Evolutionary conservation across 2,888 invertebrate species (phyloP).

Genomic region (Acronicta aceris): DNA sequence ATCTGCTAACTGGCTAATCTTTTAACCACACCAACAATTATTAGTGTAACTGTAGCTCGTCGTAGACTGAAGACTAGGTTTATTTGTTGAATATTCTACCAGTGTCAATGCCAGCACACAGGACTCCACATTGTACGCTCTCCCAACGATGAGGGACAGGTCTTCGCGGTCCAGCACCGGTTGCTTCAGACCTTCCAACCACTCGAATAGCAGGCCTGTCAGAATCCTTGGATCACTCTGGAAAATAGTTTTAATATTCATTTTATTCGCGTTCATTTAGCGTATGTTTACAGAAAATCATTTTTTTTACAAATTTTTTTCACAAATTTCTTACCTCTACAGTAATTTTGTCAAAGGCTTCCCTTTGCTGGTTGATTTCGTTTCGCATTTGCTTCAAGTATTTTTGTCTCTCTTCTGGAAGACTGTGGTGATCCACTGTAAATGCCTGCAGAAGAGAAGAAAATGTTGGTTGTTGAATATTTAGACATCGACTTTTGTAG

Average conservation of each 20-base stretch:
- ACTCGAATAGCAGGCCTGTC: conserved; percentile 91
- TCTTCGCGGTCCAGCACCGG: conserved; percentile 91
- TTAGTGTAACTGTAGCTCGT: no score
- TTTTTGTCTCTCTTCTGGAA: conserved; percentile 88
- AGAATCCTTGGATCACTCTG: conserved; percentile 89
- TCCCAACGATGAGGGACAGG: conserved; percentile 91
- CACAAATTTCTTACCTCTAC: conserved; percentile 88
- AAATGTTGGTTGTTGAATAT: not conserved
- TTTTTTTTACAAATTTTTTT: no score
- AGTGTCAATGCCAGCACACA: conserved; percentile 90
- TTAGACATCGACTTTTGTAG: no score
- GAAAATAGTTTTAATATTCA: not conserved
- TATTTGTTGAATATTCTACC: conserved; percentile 65
- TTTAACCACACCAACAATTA: no score
- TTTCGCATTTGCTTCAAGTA: conserved; percentile 87
- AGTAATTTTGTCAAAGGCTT: conserved; percentile 91
- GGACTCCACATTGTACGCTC: conserved; percentile 89
- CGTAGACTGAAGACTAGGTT: no score
- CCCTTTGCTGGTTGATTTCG: conserved; percentile 91
- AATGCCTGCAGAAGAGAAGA: conserved; percentile 82
- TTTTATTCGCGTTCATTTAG: no score
- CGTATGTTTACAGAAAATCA: no score
- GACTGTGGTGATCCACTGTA: conserved; percentile 87
- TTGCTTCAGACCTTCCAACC: conserved; percentile 93
- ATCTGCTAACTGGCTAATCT: no score